Percentiles rank a stretch among this genome's conserved stretches.
Evolutionary conservation across 2,888 invertebrate species (phyloP).

Genomic region (Andricus curvator): DNA sequence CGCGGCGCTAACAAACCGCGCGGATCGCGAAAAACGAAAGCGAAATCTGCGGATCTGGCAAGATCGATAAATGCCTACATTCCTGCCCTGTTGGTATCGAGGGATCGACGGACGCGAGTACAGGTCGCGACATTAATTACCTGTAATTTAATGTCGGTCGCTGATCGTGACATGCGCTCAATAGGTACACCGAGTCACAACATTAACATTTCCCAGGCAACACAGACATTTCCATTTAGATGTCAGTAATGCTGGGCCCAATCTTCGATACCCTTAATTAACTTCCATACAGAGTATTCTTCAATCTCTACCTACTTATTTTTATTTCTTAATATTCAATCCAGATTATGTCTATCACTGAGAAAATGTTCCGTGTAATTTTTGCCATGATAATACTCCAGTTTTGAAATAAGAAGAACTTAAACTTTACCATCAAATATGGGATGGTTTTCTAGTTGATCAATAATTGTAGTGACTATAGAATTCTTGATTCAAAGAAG

Average conservation of each 20-base stretch:
- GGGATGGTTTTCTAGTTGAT: no score
- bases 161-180: constrained; percentile 39
- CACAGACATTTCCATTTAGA: constrained; percentile 40
- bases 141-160: constrained; percentile 40
- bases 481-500: no score
- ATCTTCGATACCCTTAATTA: constrained; percentile 30
- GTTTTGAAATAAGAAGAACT: no score
- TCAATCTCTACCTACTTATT: background rate
- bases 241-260: constrained; percentile 25
- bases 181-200: constrained; percentile 38
- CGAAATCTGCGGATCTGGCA: constrained; percentile 18
- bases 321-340: background rate
- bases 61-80: constrained; percentile 37
- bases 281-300: constrained; percentile 6
- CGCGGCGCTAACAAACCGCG: constrained; percentile 48
- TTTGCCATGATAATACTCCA: no score
- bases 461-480: no score
- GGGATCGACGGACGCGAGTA: constrained; percentile 35
- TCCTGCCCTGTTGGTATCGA: constrained; percentile 37
- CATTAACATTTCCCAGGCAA: constrained; percentile 40
- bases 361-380: background rate
- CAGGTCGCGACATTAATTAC: constrained; percentile 42
- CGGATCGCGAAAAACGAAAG: constrained; percentile 41
- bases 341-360: constrained; percentile 1
- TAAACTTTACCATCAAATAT: no score